Percentiles rank a stretch among this genome's conserved stretches.
phyloP scores from a whole-genome alignment of 2,888 invertebrate genomes.

The Anaspis maculata region DNA sequence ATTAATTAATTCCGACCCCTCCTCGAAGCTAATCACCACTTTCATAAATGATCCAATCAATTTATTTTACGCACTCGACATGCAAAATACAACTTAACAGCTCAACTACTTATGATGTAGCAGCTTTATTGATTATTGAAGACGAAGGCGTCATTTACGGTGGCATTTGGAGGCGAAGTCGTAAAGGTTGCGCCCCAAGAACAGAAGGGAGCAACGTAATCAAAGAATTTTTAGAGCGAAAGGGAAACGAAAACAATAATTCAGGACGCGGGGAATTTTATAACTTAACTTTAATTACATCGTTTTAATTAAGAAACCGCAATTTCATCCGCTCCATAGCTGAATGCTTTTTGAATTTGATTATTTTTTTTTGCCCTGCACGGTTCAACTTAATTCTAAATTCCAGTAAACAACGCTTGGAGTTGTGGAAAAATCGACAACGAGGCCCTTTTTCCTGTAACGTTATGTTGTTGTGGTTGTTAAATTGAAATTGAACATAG shows the following conservation, averaged over 20 bases:
- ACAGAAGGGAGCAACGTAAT: too few species aligned
- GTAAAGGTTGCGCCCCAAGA: too few species aligned
- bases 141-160: not conserved
- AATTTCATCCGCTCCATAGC: slow-evolving; percentile 7
- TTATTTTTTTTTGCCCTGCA: slow-evolving; percentile 9
- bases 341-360: slow-evolving; percentile 13
- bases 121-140: not conserved
- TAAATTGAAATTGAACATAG: slow-evolving; percentile 1
- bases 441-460: not conserved
- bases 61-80: too few species aligned
- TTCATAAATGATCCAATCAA: too few species aligned
- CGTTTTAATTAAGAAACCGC: slow-evolving; percentile 18
- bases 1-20: too few species aligned
- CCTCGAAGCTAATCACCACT: too few species aligned
- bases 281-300: slow-evolving; percentile 15
- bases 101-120: too few species aligned
- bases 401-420: too few species aligned
- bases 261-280: slow-evolving; percentile 12
- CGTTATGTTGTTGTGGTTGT: not conserved
- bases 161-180: too few species aligned
- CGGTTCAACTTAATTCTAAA: slow-evolving; percentile 1
- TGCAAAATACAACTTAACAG: not conserved
- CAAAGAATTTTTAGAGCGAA: too few species aligned
- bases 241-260: slow-evolving; percentile 12
- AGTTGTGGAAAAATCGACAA: not conserved